Evolutionary conservation across 2,113 vertebrate species (phyloP).

Genomic region (Melanerpes aurifrons): DNA sequence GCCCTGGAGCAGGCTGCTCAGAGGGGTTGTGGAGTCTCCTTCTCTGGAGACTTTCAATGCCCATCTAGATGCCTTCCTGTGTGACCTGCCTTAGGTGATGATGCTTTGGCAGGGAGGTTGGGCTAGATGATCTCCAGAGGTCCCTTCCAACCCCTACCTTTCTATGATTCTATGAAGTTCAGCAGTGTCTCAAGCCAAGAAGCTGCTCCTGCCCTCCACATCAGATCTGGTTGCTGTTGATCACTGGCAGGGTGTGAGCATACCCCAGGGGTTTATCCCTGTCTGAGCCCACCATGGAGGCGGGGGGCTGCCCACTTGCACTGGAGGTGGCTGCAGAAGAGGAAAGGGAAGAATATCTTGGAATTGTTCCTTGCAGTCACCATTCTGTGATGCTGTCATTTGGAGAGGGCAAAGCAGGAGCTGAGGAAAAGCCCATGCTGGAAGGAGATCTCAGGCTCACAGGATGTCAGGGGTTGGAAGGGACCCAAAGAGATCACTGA

Average conservation of each 20-base stretch:
- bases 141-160: too few species aligned
- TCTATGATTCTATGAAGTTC: background rate
- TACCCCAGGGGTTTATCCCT: background rate
- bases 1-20: too few species aligned
- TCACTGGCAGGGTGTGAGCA: background rate
- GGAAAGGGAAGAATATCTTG: background rate
- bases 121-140: too few species aligned
- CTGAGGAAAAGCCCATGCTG: rapidly evolving
- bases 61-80: too few species aligned
- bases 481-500: too few species aligned
- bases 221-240: background rate
- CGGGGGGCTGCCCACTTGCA: background rate
- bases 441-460: too few species aligned
- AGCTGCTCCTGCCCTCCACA: background rate
- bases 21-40: too few species aligned
- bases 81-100: too few species aligned
- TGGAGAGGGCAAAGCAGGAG: background rate
- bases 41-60: too few species aligned
- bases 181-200: background rate
- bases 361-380: background rate
- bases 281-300: background rate
- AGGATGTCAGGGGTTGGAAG: too few species aligned
- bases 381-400: too few species aligned
- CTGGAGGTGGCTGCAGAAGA: background rate
- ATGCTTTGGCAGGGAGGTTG: too few species aligned